Evolutionary conservation across 2,113 vertebrate species (phyloP), one percentile per base, ranked within the genome.

Genomic region (Hippocampus comes): DNA sequence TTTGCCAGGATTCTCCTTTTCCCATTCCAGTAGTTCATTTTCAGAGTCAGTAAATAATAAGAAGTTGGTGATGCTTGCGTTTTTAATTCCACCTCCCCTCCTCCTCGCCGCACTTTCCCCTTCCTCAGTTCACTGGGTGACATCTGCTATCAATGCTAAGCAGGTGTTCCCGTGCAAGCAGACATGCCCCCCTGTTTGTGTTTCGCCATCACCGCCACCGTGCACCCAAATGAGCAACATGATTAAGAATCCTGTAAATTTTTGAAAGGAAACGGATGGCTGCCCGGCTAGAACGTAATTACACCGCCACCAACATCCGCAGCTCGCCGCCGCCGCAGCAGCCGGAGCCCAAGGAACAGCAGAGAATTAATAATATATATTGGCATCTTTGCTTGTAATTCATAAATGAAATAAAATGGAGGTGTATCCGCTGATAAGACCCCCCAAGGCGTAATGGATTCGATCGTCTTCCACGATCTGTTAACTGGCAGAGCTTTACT

Each of bases 211-310:
- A 93, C 92, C 94, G 94, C 95, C 92, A 92, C 95, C 92, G 94
- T 91, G 93, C 95, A 91, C 95, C 94, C 96, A 97, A 97, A 97
- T 96, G 96, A 96, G 95, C 95, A 96, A 94, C 92, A 91, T 96
- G 96, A 98, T 98, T 98, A 98, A 97, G 95, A 96, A 97, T 96
- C 96, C 95, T 96, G 96, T 97, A 96, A 94, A 96, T 97, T 97
- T 98, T 97, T 96, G 95, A 97, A 97, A 96, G 95, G 95, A 95
- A 96, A 96, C 96, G 97, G 96, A 97, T 98, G 97, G 94, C 95
- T 98, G 95, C 95, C 95, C 96, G 93, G 94, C 95, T 95, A 95
- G 95, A 98, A 96, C 97, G 93, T 98, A 97, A 96, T 98, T 98
- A 98, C 95, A 95, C 95, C 90, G 90, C 94, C 94, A 92, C 84